These are phyloP conservation scores for Elephas maximus DNA, from an alignment of 2,113 vertebrate species.

Conservation along the genomic window DNA sequence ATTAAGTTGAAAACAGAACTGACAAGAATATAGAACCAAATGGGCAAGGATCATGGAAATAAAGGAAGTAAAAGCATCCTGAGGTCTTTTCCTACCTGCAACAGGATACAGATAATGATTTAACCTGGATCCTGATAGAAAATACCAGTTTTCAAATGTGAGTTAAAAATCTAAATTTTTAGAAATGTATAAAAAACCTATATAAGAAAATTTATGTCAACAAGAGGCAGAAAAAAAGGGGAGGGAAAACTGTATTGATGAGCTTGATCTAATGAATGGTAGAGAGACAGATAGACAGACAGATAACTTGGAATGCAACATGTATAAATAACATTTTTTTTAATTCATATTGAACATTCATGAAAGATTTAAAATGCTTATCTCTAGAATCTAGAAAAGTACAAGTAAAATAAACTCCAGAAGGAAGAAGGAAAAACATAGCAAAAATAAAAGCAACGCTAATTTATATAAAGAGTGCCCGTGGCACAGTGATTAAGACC, in stretches of 20 bases:
- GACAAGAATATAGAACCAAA: neutral
- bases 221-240: neutral
- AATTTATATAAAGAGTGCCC: neutral
- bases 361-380: neutral
- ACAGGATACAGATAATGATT: neutral
- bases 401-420: neutral
- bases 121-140: neutral
- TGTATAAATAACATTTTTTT: neutral
- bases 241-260: neutral
- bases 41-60: neutral
- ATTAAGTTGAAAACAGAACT: neutral
- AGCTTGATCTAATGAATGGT: neutral
- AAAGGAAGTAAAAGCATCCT: neutral
- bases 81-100: neutral
- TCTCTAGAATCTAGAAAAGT: neutral
- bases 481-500: too few species aligned
- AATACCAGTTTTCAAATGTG: neutral
- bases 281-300: neutral
- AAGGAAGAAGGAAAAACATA: neutral
- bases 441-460: neutral
- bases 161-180: neutral
- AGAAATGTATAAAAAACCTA: neutral
- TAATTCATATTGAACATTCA: neutral
- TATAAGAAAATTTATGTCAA: neutral
- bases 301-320: neutral